Conservation (phyloP, 2,888 invertebrate species). For the Beris chalybata region DNA sequence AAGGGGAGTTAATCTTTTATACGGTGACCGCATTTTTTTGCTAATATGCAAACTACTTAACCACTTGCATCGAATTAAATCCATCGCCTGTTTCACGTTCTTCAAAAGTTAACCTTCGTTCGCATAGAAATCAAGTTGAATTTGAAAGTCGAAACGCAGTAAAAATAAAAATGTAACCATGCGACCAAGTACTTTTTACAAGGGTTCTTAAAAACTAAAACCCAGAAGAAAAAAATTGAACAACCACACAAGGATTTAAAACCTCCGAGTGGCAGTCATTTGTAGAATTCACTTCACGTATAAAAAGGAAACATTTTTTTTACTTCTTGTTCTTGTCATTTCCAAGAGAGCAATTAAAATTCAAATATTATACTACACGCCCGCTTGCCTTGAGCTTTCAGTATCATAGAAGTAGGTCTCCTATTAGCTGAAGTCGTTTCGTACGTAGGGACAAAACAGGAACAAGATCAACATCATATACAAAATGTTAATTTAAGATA, state of each 20-base stretch:
- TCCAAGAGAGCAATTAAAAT: conserved; percentile 23
- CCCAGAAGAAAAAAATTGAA: neutral
- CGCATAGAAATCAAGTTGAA: no score
- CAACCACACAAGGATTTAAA: neutral
- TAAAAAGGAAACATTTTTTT: neutral
- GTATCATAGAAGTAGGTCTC: neutral
- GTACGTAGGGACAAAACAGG: neutral
- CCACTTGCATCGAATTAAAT: no score
- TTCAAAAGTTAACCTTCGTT: no score
- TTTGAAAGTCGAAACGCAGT: no score
- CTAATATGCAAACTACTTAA: no score
- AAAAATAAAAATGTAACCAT: no score
- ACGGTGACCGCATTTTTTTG: no score
- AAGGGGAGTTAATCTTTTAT: no score
- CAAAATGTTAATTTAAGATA: neutral
- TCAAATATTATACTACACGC: conserved; percentile 17
- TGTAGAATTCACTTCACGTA: conserved; percentile 6
- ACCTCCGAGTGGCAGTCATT: conserved; percentile 4
- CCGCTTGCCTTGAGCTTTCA: neutral
- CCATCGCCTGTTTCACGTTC: no score
- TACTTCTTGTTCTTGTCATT: conserved; percentile 13
- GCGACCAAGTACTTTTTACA: neutral
- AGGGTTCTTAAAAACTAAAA: neutral
- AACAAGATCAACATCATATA: neutral
- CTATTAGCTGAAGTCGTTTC: neutral